A percentile compares a stretch with the other conserved stretches of the same genome.
phyloP scores from a whole-genome alignment of 1,140 invertebrate species.

The Heterodera carotae region DNA sequence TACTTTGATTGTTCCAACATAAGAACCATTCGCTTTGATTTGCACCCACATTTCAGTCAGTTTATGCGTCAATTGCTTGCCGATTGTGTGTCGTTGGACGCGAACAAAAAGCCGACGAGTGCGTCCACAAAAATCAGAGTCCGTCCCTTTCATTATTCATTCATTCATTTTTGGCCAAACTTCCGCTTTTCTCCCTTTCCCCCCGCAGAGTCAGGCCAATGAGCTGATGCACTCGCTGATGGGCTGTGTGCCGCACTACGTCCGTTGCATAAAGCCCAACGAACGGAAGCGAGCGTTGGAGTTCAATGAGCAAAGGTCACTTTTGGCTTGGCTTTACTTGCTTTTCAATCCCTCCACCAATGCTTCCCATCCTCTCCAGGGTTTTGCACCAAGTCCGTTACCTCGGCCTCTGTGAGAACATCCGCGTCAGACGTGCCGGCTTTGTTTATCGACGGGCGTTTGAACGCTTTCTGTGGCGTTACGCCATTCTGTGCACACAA shows the following conservation, averaged over 20 bases:
- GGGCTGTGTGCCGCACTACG: conserved; percentile 76
- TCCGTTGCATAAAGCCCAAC: conserved; percentile 79
- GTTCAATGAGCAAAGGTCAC: conserved; percentile 75
- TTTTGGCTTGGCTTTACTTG: no score
- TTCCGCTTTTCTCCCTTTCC: conserved; percentile 15
- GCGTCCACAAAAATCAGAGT: conserved; percentile 76
- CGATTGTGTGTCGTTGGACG: conserved; percentile 69
- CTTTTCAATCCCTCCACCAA: background rate
- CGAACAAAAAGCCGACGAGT: conserved; percentile 74
- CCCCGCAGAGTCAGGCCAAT: conserved; percentile 72
- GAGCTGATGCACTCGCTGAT: conserved; percentile 75
- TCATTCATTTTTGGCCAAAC: background rate
- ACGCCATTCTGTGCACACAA: conserved; percentile 73
- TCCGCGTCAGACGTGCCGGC: conserved; percentile 73
- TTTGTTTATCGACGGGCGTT: conserved; percentile 74
- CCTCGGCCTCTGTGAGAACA: conserved; percentile 73
- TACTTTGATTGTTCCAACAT: no score
- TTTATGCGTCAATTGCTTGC: conserved; percentile 74
- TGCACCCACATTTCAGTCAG: no score
- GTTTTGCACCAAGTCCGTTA: conserved; percentile 74
- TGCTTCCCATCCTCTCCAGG: conserved; percentile 37
- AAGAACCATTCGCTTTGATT: conserved; percentile 28
- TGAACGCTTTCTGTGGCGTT: conserved; percentile 72
- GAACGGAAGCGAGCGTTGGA: conserved; percentile 76
- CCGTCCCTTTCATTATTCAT: conserved; percentile 11